Conservation (phyloP, 2,797 vertebrate genomes). For the Helarctos malayanus region DNA sequence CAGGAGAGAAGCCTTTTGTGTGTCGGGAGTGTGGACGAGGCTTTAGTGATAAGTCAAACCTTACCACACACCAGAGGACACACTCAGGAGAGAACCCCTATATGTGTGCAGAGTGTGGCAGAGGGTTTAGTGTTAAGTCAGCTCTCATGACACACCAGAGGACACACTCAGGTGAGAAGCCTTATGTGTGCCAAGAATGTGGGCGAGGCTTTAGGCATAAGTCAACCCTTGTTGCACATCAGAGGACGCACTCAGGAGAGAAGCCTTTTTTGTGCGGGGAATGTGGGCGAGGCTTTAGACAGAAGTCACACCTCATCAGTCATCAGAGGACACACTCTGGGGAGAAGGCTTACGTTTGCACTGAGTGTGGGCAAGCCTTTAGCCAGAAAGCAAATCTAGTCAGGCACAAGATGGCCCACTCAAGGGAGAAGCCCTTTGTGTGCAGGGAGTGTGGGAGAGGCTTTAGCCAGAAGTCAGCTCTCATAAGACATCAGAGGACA, state of each 20-base stretch:
- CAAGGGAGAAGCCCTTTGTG: neutral
- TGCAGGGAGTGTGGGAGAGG: neutral
- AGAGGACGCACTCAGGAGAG: neutral
- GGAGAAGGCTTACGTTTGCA: neutral
- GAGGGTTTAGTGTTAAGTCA: neutral
- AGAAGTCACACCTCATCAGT: neutral
- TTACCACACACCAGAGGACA: neutral
- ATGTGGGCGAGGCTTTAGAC: neutral
- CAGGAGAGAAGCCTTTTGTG: neutral
- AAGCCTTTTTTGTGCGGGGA: neutral
- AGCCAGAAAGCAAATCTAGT: neutral
- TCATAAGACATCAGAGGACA: neutral
- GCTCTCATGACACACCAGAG: neutral
- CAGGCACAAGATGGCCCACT: neutral
- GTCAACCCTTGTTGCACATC: neutral
- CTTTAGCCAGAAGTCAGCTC: neutral
- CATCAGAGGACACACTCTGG: neutral
- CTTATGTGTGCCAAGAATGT: neutral
- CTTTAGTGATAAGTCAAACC: neutral
- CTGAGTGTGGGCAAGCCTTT: neutral
- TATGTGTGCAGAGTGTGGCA: neutral
- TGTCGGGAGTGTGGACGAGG: neutral
- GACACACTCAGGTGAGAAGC: neutral
- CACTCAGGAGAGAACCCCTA: neutral
- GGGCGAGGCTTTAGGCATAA: neutral